These are phyloP conservation scores for Lepus oiostolus DNA, from an alignment of 2,797 vertebrate species.

Conservation along the genomic window DNA sequence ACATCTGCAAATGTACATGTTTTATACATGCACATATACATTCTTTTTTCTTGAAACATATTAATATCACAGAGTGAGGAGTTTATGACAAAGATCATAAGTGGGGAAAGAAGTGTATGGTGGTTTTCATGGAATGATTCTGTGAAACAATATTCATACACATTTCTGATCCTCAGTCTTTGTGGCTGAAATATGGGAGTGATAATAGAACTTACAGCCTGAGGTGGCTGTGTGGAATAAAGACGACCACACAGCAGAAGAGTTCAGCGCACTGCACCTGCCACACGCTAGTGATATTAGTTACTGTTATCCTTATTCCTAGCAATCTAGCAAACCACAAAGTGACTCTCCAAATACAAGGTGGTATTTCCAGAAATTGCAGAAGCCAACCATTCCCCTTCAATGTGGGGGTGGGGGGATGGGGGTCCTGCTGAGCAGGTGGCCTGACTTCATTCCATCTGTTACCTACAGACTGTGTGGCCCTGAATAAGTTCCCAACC, in stretches of 20 bases:
- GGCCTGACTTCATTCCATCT: not conserved
- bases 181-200: not conserved
- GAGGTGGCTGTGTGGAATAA: not conserved
- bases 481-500: not conserved
- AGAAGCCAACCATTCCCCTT: not conserved
- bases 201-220: not conserved
- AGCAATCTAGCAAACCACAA: not conserved
- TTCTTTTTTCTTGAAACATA: too few species aligned
- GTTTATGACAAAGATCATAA: too few species aligned
- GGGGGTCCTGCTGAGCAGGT: not conserved
- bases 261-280: not conserved
- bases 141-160: too few species aligned
- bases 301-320: too few species aligned
- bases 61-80: too few species aligned
- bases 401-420: accelerated
- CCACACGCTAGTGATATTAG: not conserved
- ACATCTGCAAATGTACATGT: too few species aligned
- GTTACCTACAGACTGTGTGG: not conserved
- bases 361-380: not conserved
- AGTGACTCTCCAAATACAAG: not conserved
- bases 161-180: not conserved
- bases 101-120: too few species aligned
- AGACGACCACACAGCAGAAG: not conserved
- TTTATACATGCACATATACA: too few species aligned
- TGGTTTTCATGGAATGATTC: too few species aligned